Conservation (phyloP, 2,113 vertebrate genomes). For the Petromus typicus region DNA sequence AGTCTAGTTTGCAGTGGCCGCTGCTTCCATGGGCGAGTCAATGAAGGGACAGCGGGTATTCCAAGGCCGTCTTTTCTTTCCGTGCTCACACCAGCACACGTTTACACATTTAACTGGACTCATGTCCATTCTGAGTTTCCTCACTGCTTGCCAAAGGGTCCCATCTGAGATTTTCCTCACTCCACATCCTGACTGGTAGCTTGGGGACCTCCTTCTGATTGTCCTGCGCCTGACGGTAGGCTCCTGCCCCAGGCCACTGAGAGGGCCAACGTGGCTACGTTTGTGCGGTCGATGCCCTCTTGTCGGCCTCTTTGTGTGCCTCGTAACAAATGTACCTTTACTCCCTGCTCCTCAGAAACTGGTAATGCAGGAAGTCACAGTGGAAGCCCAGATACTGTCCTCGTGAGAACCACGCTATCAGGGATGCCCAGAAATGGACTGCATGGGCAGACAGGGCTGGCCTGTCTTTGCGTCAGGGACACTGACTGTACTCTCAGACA, state of each 20-base stretch:
- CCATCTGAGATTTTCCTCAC: neutral
- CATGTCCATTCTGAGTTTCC: neutral
- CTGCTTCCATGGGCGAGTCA: slow-evolving; percentile 7
- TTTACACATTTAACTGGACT: neutral
- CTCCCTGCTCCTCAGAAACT: neutral
- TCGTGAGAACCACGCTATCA: neutral
- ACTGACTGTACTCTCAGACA: neutral
- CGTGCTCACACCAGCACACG: neutral
- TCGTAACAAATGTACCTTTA: neutral
- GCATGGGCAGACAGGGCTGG: neutral
- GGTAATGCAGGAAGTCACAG: neutral
- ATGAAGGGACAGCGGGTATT: neutral
- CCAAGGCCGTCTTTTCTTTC: slow-evolving; percentile 48
- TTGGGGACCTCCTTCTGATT: neutral
- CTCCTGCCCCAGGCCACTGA: neutral
- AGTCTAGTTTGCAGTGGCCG: neutral
- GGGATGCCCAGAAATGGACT: neutral
- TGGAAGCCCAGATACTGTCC: neutral
- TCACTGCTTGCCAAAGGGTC: neutral
- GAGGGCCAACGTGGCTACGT: too few relatives aligned
- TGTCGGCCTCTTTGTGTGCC: neutral
- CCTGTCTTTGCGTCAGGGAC: neutral
- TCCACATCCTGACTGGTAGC: neutral
- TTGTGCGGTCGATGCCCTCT: neutral
- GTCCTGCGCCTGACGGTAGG: too few relatives aligned